phyloP scores from a whole-genome alignment of 2,888 invertebrate genomes.

The Lasioglossum villosulum region DNA sequence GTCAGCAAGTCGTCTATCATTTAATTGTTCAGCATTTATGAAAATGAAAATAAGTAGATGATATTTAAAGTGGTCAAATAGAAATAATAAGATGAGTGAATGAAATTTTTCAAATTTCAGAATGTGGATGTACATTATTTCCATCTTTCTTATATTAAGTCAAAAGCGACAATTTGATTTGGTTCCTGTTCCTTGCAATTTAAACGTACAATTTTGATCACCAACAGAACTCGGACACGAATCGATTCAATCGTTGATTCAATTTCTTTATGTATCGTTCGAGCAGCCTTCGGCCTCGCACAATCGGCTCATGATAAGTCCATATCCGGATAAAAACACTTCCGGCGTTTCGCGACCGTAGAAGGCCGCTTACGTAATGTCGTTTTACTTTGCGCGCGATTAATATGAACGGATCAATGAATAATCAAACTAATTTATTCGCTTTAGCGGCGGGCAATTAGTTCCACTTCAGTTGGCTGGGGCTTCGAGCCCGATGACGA shows the following conservation, averaged over 20 bases:
- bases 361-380: constrained; percentile 58
- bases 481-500: constrained; percentile 31
- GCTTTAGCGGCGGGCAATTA: constrained; percentile 57
- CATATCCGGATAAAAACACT: constrained; percentile 43
- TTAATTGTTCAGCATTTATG: too few relatives aligned
- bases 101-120: too few relatives aligned
- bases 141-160: neutral
- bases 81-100: neutral
- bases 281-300: neutral
- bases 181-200: neutral
- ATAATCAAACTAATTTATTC: constrained; percentile 59
- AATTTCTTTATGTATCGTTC: neutral
- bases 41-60: neutral
- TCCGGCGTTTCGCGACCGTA: constrained; percentile 54
- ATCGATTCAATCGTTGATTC: neutral
- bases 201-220: neutral
- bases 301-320: constrained; percentile 14
- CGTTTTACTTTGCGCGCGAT: constrained; percentile 36
- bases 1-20: neutral
- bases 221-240: neutral
- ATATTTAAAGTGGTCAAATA: neutral
- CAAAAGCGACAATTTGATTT: neutral
- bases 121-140: neutral
- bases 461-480: constrained; percentile 58
- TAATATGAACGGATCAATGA: constrained; percentile 60